A percentile compares a stretch with the other conserved stretches of the same genome.
These are phyloP conservation scores for Apostichopus parvimensis DNA, from an alignment of 35 echinoderm and acorn worm genomes.

Conservation along the genomic window DNA sequence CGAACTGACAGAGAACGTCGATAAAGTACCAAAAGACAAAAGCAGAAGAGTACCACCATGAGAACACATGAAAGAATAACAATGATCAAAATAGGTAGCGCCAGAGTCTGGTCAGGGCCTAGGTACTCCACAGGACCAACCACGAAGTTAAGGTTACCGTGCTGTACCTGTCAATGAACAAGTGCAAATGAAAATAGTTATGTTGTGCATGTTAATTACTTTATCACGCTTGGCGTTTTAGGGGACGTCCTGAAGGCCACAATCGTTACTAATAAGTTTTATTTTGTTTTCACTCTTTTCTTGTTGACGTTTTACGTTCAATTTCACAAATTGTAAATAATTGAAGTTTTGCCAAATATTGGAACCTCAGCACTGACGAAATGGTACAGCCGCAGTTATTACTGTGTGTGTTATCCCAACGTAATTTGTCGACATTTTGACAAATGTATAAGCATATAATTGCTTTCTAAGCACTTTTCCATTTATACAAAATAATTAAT, in stretches of 20 bases:
- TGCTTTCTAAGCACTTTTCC: neutral
- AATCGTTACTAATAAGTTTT: no score
- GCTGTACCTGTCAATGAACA: neutral
- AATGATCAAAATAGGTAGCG: neutral
- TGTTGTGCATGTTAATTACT: no score
- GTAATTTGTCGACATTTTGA: no score
- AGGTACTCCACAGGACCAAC: constrained; percentile 7
- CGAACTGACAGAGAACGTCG: neutral
- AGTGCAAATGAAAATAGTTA: no score
- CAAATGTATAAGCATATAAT: no score
- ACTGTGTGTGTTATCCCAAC: no score
- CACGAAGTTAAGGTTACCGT: neutral
- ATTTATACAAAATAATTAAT: neutral
- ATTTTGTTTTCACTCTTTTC: no score
- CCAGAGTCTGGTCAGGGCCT: neutral
- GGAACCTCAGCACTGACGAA: no score
- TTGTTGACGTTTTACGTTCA: neutral
- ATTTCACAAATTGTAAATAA: neutral
- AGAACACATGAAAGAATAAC: neutral
- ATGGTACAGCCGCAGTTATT: no score
- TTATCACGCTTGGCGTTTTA: no score
- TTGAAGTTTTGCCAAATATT: neutral
- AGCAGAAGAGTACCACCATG: neutral
- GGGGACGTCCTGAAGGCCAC: no score
- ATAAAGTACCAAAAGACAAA: neutral